A percentile compares a stretch with the other conserved stretches of the same genome.
These are phyloP conservation scores for Morus bassanus DNA, from an alignment of 2,797 vertebrate species.

Conservation along the genomic window DNA sequence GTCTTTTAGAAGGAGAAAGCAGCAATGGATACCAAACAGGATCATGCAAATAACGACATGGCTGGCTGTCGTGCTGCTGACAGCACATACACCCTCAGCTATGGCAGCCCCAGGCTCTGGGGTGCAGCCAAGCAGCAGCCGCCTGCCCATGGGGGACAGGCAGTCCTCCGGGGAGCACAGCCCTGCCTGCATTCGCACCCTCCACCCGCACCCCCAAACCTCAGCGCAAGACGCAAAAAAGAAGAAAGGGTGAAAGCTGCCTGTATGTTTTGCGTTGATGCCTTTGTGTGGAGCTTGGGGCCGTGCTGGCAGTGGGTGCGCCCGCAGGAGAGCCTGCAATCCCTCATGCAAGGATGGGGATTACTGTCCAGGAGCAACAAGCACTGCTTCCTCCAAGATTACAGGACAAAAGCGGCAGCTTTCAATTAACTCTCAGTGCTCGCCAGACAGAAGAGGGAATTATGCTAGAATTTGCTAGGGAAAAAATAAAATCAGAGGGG, in stretches of 20 bases:
- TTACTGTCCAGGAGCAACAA: slow-evolving; percentile 18
- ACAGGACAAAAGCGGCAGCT: slow-evolving; percentile 34
- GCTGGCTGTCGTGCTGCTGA: not conserved
- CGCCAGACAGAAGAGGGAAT: not conserved
- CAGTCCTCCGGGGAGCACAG: not conserved
- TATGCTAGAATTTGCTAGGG: not conserved
- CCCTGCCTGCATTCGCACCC: not conserved
- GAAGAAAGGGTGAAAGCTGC: not conserved
- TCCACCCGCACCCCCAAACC: not conserved
- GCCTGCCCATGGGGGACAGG: not conserved
- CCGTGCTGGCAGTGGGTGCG: not conserved
- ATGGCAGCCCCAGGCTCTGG: not conserved
- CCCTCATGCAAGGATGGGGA: not conserved
- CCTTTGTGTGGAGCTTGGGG: not conserved
- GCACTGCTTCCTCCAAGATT: not conserved
- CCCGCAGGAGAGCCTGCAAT: not conserved
- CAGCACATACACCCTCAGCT: not conserved
- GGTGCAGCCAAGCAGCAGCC: not conserved
- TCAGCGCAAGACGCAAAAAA: not conserved
- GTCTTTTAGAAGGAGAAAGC: not conserved
- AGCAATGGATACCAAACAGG: not conserved
- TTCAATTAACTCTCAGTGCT: slow-evolving; percentile 15
- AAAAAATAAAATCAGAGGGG: not conserved
- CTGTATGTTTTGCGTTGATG: rapidly evolving
- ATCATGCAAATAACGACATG: not conserved